Evolutionary conservation across 2,113 vertebrate species (phyloP).

Genomic region (Proterorhinus semilunaris): DNA sequence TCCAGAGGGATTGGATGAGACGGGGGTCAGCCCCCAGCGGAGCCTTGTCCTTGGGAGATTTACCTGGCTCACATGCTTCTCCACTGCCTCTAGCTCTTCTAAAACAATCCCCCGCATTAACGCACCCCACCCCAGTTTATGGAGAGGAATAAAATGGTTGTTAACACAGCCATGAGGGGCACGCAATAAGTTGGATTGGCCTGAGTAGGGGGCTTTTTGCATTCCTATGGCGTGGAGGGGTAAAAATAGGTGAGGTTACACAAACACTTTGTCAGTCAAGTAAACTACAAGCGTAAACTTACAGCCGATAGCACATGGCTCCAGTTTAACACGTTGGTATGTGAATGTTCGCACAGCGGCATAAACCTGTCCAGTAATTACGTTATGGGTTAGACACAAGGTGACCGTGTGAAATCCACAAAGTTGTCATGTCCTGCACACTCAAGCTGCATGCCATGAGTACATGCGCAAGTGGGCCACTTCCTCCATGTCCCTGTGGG

Average conservation of each 20-base stretch:
- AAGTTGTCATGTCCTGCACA: constrained; percentile 4
- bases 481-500: constrained; percentile 36
- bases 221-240: background rate
- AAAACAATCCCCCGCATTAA: constrained; percentile 39
- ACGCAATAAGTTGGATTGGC: constrained; percentile 23
- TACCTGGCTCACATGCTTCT: constrained; percentile 41
- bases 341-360: background rate
- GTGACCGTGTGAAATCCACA: constrained; percentile 25
- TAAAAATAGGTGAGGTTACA: constrained; percentile 6
- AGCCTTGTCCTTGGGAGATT: constrained; percentile 36
- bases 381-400: constrained; percentile 16
- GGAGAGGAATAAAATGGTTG: constrained; percentile 47
- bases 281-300: background rate
- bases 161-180: constrained; percentile 29
- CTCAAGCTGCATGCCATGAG: constrained; percentile 6
- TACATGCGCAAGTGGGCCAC: constrained; percentile 25
- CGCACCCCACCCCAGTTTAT: constrained; percentile 35
- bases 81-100: constrained; percentile 30
- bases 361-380: constrained; percentile 4
- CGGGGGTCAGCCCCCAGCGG: constrained; percentile 23
- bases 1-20: constrained; percentile 11
- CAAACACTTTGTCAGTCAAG: constrained; percentile 11
- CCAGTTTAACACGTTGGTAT: constrained; percentile 6
- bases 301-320: background rate
- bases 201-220: constrained; percentile 22